Conservation (phyloP, 2,113 vertebrate genomes). For the Tenrec ecaudatus region DNA sequence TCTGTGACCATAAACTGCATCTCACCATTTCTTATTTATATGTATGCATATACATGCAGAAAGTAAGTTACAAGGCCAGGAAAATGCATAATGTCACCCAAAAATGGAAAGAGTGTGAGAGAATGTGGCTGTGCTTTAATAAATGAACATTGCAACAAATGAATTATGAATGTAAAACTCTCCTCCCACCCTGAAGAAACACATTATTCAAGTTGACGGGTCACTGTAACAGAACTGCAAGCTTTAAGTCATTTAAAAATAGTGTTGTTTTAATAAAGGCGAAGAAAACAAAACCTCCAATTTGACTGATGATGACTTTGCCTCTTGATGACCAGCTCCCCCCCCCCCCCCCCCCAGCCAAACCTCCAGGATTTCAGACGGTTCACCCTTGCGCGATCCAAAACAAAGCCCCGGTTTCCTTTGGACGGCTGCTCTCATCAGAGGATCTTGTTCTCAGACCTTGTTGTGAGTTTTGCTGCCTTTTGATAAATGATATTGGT, state of each 20-base stretch:
- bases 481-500: conserved; percentile 40
- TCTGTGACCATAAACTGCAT: conserved; percentile 38
- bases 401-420: conserved; percentile 57
- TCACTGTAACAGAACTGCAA: conserved; percentile 63
- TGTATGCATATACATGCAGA: conserved; percentile 3
- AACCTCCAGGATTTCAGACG: conserved; percentile 44
- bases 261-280: conserved; percentile 61
- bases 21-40: conserved; percentile 63
- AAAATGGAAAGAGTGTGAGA: conserved; percentile 8
- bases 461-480: background rate
- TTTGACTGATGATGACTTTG: conserved; percentile 60
- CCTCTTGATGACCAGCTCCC: conserved; percentile 32
- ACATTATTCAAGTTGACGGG: conserved; percentile 75
- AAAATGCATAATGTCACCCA: background rate
- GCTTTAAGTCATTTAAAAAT: conserved; percentile 72
- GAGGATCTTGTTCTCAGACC: conserved; percentile 3
- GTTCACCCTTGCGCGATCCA: conserved; percentile 39
- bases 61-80: conserved; percentile 35
- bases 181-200: conserved; percentile 74
- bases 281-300: conserved; percentile 62
- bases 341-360: too few relatives aligned
- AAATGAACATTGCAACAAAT: conserved; percentile 66
- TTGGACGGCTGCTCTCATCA: conserved; percentile 30
- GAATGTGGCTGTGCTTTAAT: conserved; percentile 61
- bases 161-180: conserved; percentile 75